A percentile compares a stretch with the other conserved stretches of the same genome.
Conservation (phyloP, 2,888 invertebrate species). For the Diarsia rubi region DNA sequence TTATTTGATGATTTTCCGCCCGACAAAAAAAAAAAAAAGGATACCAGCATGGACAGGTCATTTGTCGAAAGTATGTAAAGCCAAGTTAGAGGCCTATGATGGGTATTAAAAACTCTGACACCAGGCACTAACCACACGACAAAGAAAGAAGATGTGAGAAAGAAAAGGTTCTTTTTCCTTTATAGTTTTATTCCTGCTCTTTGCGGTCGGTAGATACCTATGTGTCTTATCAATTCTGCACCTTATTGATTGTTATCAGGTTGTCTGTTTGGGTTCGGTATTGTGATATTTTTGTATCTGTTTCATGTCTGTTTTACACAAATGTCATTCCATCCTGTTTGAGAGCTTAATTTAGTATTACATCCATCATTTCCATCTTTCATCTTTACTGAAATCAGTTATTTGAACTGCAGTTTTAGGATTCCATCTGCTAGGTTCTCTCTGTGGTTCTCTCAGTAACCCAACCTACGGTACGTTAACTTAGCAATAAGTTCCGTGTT, state of each 20-base stretch:
- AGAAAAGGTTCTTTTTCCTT: not conserved
- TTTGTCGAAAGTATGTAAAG: too few species aligned
- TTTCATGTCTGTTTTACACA: not conserved
- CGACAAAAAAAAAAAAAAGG: too few species aligned
- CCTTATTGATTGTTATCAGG: not conserved
- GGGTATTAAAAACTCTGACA: too few species aligned
- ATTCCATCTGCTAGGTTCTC: not conserved
- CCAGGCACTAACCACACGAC: too few species aligned
- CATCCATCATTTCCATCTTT: not conserved
- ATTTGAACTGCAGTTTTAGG: not conserved
- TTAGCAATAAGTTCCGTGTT: constrained; percentile 36
- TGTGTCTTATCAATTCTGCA: not conserved
- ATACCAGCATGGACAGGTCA: too few species aligned
- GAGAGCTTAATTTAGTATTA: not conserved
- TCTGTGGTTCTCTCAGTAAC: not conserved
- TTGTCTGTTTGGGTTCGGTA: not conserved
- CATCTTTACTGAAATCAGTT: not conserved
- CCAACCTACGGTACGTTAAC: not conserved
- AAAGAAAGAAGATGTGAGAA: not conserved
- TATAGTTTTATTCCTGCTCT: not conserved
- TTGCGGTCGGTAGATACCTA: not conserved
- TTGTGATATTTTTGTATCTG: not conserved
- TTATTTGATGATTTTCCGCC: too few species aligned
- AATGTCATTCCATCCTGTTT: not conserved
- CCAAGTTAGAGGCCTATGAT: too few species aligned